A percentile compares a stretch with the other conserved stretches of the same genome.
Evolutionary conservation across 2,797 vertebrate genomes (phyloP).

Genomic region (Coranthus polyacanthus): DNA sequence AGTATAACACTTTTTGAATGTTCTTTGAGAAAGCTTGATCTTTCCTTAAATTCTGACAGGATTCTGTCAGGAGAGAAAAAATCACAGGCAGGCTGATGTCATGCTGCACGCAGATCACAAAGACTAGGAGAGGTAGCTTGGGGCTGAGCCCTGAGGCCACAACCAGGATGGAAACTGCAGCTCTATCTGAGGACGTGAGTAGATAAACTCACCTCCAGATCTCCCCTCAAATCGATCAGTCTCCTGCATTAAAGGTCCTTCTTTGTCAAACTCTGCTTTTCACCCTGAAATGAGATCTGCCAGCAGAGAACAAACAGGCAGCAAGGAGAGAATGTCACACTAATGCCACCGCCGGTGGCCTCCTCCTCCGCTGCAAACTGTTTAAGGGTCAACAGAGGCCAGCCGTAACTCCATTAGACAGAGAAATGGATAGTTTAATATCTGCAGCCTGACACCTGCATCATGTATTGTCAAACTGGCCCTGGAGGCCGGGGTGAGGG

Average conservation of each 20-base stretch:
- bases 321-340: slow-evolving; percentile 52
- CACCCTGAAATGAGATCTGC: slow-evolving; percentile 65
- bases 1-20: not conserved
- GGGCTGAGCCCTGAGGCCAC: slow-evolving; percentile 17
- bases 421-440: slow-evolving; percentile 64
- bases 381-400: slow-evolving; percentile 69
- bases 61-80: not conserved
- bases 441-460: slow-evolving; percentile 57
- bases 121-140: slow-evolving; percentile 6
- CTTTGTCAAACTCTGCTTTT: slow-evolving; percentile 62
- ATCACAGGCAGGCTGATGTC: not conserved
- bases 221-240: slow-evolving; percentile 53
- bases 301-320: slow-evolving; percentile 55
- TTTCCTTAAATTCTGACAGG: slow-evolving; percentile 14
- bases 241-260: slow-evolving; percentile 46
- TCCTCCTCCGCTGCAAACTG: slow-evolving; percentile 50
- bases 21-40: not conserved
- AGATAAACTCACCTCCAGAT: slow-evolving; percentile 50
- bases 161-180: slow-evolving; percentile 28
- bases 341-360: slow-evolving; percentile 21
- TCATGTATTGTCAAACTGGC: slow-evolving; percentile 51
- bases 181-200: slow-evolving; percentile 29
- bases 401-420: slow-evolving; percentile 69
- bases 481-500: slow-evolving; percentile 27
- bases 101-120: slow-evolving; percentile 4